Evolutionary conservation across 2,888 invertebrate genomes (phyloP), one percentile per base, ranked within the genome.

Genomic region (Thymelicus sylvestris): DNA sequence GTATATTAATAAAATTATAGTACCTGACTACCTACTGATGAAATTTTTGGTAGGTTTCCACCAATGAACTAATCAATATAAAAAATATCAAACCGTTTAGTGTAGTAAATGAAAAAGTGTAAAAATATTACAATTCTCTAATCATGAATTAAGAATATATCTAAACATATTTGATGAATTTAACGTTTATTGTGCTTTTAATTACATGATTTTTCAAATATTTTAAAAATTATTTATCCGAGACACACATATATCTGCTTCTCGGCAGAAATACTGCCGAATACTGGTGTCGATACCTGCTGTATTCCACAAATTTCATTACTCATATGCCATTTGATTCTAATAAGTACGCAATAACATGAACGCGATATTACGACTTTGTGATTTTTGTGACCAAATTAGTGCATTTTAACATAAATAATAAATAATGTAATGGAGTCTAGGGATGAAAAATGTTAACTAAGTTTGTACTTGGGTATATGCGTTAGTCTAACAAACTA

Each of bases 401-500:
- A 15, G 19, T 52, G 50, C 0, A n/a, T 19, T 52, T 52, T 52
- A 15, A 15, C 19, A 19, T 52, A 52, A 44, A 12, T 12, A 44
- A 44, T 41, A 41, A 41, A 41, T 44, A 8, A 44, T 44, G 44
- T 44, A 44, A 6, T 52, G 19, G 19, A n/a, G 15, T 52, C 15
- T 52, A 15, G 7, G 6, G 50, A 19, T 52, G 50, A 52, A 50
- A 7, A 52, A 52, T 52, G 50, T 19, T 52, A 52, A 52, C 50
- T 52, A 52, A 52, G 19, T 52, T 52, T 52, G 50, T 52, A 52
- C 50, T 52, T 52, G 50, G 50, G 50, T 52, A 52, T 19, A 52
- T 19, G 19, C 19, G 50, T 15, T 47, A 52, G 8, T 52, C 50
- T 52, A 52, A 7, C 7, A 52, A 52, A 52, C 6, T 52, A 15